phyloP scores from a whole-genome alignment of 2,888 invertebrate species.

The Dyspetes luteomarginatus region DNA sequence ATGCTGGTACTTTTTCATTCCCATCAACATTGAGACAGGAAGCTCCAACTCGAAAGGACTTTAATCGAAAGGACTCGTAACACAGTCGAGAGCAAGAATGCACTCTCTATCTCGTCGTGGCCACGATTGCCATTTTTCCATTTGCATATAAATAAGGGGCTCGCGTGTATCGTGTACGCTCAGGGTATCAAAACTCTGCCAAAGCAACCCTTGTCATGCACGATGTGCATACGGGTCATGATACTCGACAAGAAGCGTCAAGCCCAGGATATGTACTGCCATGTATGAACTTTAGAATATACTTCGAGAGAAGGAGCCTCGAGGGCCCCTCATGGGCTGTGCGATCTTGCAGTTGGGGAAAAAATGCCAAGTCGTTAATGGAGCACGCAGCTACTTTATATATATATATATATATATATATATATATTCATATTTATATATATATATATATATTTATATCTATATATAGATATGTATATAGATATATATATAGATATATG shows the following conservation, averaged over 20 bases:
- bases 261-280: constrained; percentile 30
- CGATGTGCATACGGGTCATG: constrained; percentile 54
- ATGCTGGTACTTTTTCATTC: too few species aligned
- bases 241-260: constrained; percentile 43
- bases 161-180: constrained; percentile 54
- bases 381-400: constrained; percentile 50
- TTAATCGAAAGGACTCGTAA: constrained; percentile 35
- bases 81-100: constrained; percentile 61
- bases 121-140: constrained; percentile 72
- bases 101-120: constrained; percentile 41
- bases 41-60: constrained; percentile 16
- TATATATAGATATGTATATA: too few species aligned
- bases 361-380: constrained; percentile 52
- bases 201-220: constrained; percentile 16
- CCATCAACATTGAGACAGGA: too few species aligned
- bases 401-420: too few species aligned
- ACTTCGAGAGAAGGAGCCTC: constrained; percentile 6
- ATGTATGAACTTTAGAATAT: constrained; percentile 22
- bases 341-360: constrained; percentile 32
- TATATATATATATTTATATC: too few species aligned
- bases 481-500: too few species aligned
- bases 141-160: constrained; percentile 77
- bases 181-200: constrained; percentile 10
- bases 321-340: constrained; percentile 22
- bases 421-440: too few species aligned